Evolutionary conservation across 2,797 vertebrate genomes (phyloP), one percentile per base, ranked within the genome.

Genomic region (Gallinago solitaria): DNA sequence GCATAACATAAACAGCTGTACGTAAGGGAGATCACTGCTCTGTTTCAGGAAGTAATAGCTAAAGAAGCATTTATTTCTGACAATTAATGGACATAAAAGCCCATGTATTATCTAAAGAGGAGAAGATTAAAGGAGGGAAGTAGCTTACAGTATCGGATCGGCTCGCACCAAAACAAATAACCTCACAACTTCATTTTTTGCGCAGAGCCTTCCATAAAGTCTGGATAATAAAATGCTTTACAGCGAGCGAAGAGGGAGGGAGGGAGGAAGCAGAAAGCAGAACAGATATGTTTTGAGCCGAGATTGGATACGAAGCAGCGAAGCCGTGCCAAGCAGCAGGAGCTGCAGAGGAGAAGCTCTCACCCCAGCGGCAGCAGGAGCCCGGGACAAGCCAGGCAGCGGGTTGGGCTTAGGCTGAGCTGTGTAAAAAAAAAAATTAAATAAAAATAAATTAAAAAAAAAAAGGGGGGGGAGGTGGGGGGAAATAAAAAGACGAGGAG

Each of bases 11-110:
- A 97, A 96, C 96, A 95, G 86, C 87, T 96, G 84, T 80, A 94
- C 77, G 87, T 90, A 85, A 96, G 83, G 68, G 80, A 87, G 96
- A 94, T 96, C 39, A 1, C 25, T 37, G 89, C 84, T 95, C 95
- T 87, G 53, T 91, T 97, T 97, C 93, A 97, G 96, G 94, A 96
- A 97, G 95, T 96, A 89, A 97, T 96, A 96, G 95, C 94, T 96
- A 97, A 97, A 96, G 95, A 87, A 97, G 81, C 93, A 93, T 97
- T 97, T 93, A 93, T 91, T 95, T 92, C 94, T 95, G 91, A 83
- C 91, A 98, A 98, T 97, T 97, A 98, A 97, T 97, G 95, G 93
- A 97, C 97, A 97, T 97, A 96, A 97, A 98, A 98, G 93, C 96
- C 92, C 89, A 93, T 61, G 88, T 93, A 94, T 95, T 97, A 97